Conservation (phyloP, 2,797 vertebrate genomes). For the Lepus oiostolus region DNA sequence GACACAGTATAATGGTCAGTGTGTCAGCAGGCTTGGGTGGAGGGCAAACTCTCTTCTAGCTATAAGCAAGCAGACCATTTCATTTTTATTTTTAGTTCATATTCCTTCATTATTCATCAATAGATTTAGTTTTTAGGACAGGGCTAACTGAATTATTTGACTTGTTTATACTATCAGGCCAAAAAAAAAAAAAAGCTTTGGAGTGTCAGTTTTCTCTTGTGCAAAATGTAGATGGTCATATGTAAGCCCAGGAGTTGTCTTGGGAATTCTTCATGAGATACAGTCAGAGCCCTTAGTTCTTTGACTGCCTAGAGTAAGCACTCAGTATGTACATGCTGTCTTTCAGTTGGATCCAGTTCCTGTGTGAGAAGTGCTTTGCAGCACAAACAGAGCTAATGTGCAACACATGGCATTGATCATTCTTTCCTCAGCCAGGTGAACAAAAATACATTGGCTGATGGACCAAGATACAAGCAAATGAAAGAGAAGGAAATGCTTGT, state of each 20-base stretch:
- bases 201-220: not conserved
- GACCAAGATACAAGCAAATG: not conserved
- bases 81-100: constrained; percentile 7
- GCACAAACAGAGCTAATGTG: not conserved
- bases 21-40: not conserved
- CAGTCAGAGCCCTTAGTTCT: not conserved
- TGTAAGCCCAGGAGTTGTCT: not conserved
- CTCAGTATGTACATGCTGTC: not conserved
- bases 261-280: not conserved
- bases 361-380: not conserved
- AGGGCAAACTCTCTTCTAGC: not conserved
- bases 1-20: not conserved
- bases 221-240: not conserved
- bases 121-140: constrained; percentile 6
- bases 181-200: not conserved
- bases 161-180: not conserved
- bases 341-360: not conserved
- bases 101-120: not conserved
- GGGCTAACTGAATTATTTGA: constrained; percentile 25
- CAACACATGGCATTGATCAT: not conserved
- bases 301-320: not conserved
- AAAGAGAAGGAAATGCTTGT: constrained; percentile 1
- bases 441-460: not conserved
- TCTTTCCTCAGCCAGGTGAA: constrained; percentile 14
- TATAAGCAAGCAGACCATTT: not conserved